Evolutionary conservation across 2,113 vertebrate species (phyloP).

Genomic region (Cyrtonyx montezumae): DNA sequence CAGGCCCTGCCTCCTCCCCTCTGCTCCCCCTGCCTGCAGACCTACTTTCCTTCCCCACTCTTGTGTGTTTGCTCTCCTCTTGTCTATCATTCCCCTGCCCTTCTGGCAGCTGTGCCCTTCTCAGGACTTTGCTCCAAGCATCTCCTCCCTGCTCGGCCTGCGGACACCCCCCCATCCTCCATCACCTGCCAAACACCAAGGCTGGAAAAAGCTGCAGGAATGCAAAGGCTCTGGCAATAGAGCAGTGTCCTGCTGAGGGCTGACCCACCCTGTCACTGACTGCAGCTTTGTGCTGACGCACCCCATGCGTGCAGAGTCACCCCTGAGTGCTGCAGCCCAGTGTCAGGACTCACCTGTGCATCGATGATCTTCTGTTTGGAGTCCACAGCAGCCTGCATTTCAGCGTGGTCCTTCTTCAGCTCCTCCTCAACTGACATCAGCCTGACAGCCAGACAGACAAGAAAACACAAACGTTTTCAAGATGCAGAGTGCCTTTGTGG

Average conservation of each 20-base stretch:
- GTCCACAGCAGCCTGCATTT: conserved; percentile 98
- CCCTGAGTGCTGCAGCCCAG: neutral
- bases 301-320: neutral
- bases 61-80: neutral
- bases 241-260: neutral
- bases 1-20: neutral
- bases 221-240: neutral
- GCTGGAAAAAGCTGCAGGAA: neutral
- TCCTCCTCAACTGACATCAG: conserved; percentile 99
- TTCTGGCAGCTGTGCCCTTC: neutral
- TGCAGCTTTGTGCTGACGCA: neutral
- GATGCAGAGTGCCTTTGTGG: neutral
- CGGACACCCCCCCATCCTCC: neutral
- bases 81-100: neutral
- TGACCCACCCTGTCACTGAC: neutral
- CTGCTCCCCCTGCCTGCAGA: neutral
- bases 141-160: neutral
- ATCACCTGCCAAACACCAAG: neutral
- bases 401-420: conserved; percentile 96
- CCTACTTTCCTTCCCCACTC: neutral
- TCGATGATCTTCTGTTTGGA: conserved; percentile 99
- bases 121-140: neutral
- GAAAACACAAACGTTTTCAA: neutral
- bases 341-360: conserved; percentile 84
- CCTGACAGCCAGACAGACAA: conserved; percentile 69